Base-by-base conservation (phyloP, 2,888 invertebrate genomes). In the Eupithecia subumbrata region DNA sequence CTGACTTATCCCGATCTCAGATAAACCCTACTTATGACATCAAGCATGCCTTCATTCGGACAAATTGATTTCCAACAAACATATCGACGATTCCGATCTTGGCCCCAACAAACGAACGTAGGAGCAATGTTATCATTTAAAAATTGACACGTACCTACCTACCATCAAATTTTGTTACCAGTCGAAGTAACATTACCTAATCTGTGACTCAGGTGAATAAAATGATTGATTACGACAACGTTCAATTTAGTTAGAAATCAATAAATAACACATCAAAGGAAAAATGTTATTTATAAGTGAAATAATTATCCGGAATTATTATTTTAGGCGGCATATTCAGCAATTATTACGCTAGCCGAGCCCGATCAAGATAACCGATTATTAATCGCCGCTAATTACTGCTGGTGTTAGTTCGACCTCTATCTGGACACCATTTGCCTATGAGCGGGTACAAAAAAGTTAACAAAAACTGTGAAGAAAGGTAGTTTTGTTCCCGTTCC, bases 311-410 rank as follows among this genome's bases (percentile, higher is more conserved):
- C 37, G 75, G 73, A 76, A 77, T 56, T 79, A 80, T 80, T 77
- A 73, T 80, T 70, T 78, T 73, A 77, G 72, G 80, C 73, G 79
- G 45, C 82, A 84, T 82, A 84, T 85, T 87, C 82, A 85, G 85
- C 91, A 92, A 93, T 93, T 92, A 93, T 88, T 87, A 88, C 88
- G 88, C 89, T 90, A 88, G 89, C 85, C 85, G 88, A 87, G 82
- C 82, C 83, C 80, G 84, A 94, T 94, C 94, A 90, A 95, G 95
- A 95, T 95, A 95, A 93, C 90, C 90, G 89, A 93, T 94, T 93
- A 94, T 95, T 94, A 95, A 95, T 94, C 90, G 93, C 89, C 90
- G 84, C 93, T 95, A 95, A 94, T 95, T 94, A 95, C 94, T 95
- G 95, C 94, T 92, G 94, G 95, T 95, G 94, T 95, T 95, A 92